phyloP scores from a whole-genome alignment of 2,888 invertebrate genomes.

The Pardosa pseudoannulata region DNA sequence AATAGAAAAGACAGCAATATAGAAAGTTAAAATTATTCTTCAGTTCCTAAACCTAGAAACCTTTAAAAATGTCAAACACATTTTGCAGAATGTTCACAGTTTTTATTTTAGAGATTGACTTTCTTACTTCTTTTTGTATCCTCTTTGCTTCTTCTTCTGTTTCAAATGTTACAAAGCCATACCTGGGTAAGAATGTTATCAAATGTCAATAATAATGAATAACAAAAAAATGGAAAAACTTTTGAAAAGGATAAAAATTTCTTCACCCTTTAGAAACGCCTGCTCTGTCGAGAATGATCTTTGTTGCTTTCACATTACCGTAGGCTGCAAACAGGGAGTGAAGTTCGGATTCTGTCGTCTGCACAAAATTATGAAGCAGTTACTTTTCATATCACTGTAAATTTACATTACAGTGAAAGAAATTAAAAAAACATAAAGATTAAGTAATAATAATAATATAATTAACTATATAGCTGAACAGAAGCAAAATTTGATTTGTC shows the following conservation, averaged over 20 bases:
- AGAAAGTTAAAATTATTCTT: too few relatives aligned
- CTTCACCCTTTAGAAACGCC: slow-evolving; percentile 91
- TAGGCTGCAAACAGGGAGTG: slow-evolving; percentile 91
- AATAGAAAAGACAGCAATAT: too few relatives aligned
- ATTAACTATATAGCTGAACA: too few relatives aligned
- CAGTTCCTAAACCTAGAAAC: too few relatives aligned
- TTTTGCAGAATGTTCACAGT: too few relatives aligned
- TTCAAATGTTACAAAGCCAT: slow-evolving; percentile 90
- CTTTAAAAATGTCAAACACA: too few relatives aligned
- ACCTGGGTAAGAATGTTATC: slow-evolving; percentile 78
- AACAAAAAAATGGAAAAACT: not conserved
- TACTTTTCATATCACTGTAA: too few relatives aligned
- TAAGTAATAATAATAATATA: too few relatives aligned
- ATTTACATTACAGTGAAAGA: too few relatives aligned
- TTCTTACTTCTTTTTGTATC: slow-evolving; percentile 83
- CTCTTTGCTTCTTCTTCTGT: slow-evolving; percentile 90
- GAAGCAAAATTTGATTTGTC: too few relatives aligned
- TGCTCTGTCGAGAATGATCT: slow-evolving; percentile 95
- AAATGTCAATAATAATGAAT: not conserved
- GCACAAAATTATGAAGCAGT: slow-evolving; percentile 69
- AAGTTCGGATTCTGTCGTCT: slow-evolving; percentile 93
- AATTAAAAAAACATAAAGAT: too few relatives aligned
- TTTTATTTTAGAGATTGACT: too few relatives aligned
- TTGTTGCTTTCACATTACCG: slow-evolving; percentile 88
- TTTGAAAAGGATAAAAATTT: not conserved